phyloP scores from a whole-genome alignment of 2,888 invertebrate genomes.

The Troilus luridus region DNA sequence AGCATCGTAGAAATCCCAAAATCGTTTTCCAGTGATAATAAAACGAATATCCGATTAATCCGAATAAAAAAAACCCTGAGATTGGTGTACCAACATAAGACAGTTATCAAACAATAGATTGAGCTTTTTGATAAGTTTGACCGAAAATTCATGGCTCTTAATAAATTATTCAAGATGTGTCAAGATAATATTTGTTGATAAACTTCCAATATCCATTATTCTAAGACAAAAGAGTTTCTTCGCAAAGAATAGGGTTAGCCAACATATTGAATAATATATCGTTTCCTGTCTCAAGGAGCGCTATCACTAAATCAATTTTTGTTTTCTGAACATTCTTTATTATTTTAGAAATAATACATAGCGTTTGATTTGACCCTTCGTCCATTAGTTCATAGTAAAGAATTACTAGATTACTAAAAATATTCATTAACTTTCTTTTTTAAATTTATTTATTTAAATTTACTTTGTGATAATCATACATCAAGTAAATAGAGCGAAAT shows the following conservation, averaged over 20 bases:
- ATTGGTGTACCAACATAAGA: not conserved
- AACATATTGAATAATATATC: not conserved
- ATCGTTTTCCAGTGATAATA: too few species aligned
- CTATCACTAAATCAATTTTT: not conserved
- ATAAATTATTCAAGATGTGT: not conserved
- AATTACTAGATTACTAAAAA: too few species aligned
- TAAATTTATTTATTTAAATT: too few species aligned
- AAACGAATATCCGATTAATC: too few species aligned
- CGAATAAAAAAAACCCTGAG: not conserved
- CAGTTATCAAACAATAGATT: not conserved
- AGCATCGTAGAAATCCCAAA: too few species aligned
- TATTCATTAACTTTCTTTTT: too few species aligned
- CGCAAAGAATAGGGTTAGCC: not conserved
- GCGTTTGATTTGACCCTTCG: not conserved
- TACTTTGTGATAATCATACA: too few species aligned
- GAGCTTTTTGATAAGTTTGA: not conserved
- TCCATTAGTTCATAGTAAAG: too few species aligned
- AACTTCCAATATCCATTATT: not conserved
- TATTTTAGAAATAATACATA: not conserved
- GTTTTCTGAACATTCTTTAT: not conserved
- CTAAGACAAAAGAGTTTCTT: slow-evolving; percentile 19
- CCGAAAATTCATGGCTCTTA: not conserved
- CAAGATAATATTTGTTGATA: slow-evolving; percentile 20
- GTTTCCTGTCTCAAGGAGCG: not conserved
- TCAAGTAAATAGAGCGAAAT: too few species aligned